Base-by-base conservation (phyloP, 1,140 invertebrate genomes). In the Glossosoma conforme region DNA sequence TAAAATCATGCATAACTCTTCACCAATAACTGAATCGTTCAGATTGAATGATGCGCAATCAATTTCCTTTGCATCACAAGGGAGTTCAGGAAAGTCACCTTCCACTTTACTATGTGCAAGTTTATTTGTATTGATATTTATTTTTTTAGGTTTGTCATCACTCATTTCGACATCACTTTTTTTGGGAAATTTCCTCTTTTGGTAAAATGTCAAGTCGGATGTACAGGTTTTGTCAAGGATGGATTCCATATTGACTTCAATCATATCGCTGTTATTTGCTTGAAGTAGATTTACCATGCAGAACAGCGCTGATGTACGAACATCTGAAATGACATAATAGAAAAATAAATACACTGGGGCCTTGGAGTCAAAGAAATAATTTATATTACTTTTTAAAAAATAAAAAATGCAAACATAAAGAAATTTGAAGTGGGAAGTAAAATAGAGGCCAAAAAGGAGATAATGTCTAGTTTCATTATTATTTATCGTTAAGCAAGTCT, bases 201-300 rank as follows among this genome's bases (percentile, higher is more conserved):
- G 6, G 25, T 28, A 8, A 6, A 28, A 28, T 6, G 6, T 28
- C n/a, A 28, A n/a, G n/a, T 28, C 25, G 4, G 18, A 20, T 21
- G 44, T 45, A 15, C 33, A 11, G 2, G 46, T 52, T 47, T 44
- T 25, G 44, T 56, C 54, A 0, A 56, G 42, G n/a, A 56, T 15
- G 13, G n/a, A 41, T 21, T 43, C 40, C 33, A 57, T 40, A 41
- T 38, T 28, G 2, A 49, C 22, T 1, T 33, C 32, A 33, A 3
- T 33, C 15, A 13, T 33, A 4, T 13, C 3, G 4, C n/a, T 13
- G 11, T 15, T 33, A 36, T 28, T 20, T n/a, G 38, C 35, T 41
- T 40, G 52, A 5, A 57, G 18, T 1, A 57, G 15, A 35, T 44
- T 53, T 21, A 53, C 50, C 15, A 58, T 35, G 33, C 51, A 53